These are phyloP conservation scores for Drosophila erecta DNA, from an alignment of 1,140 invertebrate species.

Conservation along the genomic window DNA sequence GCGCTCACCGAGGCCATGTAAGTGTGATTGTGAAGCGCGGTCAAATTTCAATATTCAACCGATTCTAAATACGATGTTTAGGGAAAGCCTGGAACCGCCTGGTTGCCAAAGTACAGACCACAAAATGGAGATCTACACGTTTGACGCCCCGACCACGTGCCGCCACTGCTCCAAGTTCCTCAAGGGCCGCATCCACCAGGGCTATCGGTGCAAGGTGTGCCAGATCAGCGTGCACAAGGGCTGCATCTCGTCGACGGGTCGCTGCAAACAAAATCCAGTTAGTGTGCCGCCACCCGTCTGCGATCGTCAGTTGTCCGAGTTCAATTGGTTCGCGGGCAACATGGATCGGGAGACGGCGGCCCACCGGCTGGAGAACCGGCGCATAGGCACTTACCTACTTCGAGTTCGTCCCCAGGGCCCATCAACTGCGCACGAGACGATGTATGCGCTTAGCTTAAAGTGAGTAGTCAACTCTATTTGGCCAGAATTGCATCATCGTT, in stretches of 20 bases:
- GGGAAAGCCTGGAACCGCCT: constrained; percentile 94
- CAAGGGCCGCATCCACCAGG: constrained; percentile 93
- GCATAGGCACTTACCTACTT: constrained; percentile 95
- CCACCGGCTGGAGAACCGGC: constrained; percentile 90
- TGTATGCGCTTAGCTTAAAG: constrained; percentile 96
- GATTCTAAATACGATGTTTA: constrained; percentile 74
- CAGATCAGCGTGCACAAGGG: constrained; percentile 90
- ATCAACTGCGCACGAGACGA: constrained; percentile 88
- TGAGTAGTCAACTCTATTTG: constrained; percentile 85
- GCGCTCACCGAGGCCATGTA: constrained; percentile 96
- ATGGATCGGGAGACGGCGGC: constrained; percentile 94
- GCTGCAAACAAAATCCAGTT: constrained; percentile 87
- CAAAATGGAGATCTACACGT: constrained; percentile 94
- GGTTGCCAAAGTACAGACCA: constrained; percentile 92
- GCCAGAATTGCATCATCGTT: not conserved
- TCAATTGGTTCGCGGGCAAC: constrained; percentile 90
- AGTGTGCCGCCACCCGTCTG: constrained; percentile 85
- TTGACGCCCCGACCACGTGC: constrained; percentile 92
- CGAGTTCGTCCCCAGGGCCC: constrained; percentile 90
- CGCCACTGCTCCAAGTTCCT: constrained; percentile 94
- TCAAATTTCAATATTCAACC: not conserved
- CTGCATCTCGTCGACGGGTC: constrained; percentile 90
- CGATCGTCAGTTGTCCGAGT: constrained; percentile 81
- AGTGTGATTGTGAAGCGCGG: constrained; percentile 80
- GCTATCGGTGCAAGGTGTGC: constrained; percentile 91